Base-by-base conservation (phyloP, 2,888 invertebrate species). In the Acronicta leporina region DNA sequence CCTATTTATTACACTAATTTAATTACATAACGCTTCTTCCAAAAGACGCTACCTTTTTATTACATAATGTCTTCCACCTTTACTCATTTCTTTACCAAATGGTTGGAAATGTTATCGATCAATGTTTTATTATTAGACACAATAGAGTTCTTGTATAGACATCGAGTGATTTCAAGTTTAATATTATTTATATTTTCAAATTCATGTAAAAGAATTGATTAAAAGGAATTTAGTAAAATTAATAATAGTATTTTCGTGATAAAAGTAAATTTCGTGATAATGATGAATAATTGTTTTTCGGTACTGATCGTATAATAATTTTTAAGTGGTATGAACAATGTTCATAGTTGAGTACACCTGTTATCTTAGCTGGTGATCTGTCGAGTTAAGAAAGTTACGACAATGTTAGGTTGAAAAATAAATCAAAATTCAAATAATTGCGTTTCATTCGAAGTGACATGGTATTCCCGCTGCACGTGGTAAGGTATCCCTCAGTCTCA, bases 371-470 rank as follows among this genome's bases (percentile, higher is more conserved):
- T 90, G 92, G 92, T 94, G 92, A 87, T 87, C 89, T 91, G 88
- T 92, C 90, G 86, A 91, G 91, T 92, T 92, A 91, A 87, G 85
- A 89, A 86, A 89, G 90, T 92, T 92, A 91, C 86, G 87, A 91
- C 85, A 87, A 90, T 94, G 94, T 94, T 94, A 94, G 94, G 92
- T 94, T 94, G 94, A 93, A 92, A 89, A 91, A 92, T 91, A 93
- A 94, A 92, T 88, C 81, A 87, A 88, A 91, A 92, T 86, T 86
- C 82, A 74, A 84, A 87, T 79, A 71, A 51, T 64, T 81, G 84
- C 81, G 76, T 92, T 92, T 93, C 60, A 90, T 85, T 92, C 60
- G 15, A 38, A 35, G 25, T 40, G 13, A 25, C 11, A 11, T 16
- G 14, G 10, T 55, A 44, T 6, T 35, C 45, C 46, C 41, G 48